Conservation (phyloP, 2,797 vertebrate species). For the Atherinosoma microstoma region DNA sequence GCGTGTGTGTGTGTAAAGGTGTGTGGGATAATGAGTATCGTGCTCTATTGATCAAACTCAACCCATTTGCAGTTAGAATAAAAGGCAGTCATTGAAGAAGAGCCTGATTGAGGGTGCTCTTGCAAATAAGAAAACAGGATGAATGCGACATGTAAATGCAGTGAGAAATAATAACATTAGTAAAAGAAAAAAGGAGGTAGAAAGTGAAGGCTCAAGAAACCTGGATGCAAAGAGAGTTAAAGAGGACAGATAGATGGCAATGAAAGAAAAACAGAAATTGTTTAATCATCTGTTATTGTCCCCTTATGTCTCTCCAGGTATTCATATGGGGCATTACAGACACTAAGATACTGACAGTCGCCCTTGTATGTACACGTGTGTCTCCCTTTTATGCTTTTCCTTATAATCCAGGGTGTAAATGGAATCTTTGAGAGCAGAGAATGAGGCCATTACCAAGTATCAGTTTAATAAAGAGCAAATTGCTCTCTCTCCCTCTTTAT, state of each 20-base stretch:
- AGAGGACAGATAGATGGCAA: conserved; percentile 16
- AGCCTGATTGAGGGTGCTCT: conserved; percentile 53
- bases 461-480: conserved; percentile 87
- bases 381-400: conserved; percentile 79
- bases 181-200: conserved; percentile 26
- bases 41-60: conserved; percentile 79
- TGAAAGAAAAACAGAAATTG: conserved; percentile 40
- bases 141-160: conserved; percentile 37
- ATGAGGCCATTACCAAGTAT: conserved; percentile 88
- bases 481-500: conserved; percentile 61
- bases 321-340: conserved; percentile 71
- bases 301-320: conserved; percentile 69
- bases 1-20: conserved; percentile 28
- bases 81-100: conserved; percentile 70
- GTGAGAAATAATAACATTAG: conserved; percentile 23
- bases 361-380: conserved; percentile 40
- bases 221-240: conserved; percentile 7
- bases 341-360: conserved; percentile 72
- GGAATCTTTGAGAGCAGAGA: conserved; percentile 87
- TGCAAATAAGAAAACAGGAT: conserved; percentile 51
- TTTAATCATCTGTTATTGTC: conserved; percentile 69
- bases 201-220: conserved; percentile 24
- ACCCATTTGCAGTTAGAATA: conserved; percentile 76
- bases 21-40: conserved; percentile 74
- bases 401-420: conserved; percentile 83